Conservation (phyloP, 64 coral and sea anemone genomes). For the Stichodactyla helianthus region DNA sequence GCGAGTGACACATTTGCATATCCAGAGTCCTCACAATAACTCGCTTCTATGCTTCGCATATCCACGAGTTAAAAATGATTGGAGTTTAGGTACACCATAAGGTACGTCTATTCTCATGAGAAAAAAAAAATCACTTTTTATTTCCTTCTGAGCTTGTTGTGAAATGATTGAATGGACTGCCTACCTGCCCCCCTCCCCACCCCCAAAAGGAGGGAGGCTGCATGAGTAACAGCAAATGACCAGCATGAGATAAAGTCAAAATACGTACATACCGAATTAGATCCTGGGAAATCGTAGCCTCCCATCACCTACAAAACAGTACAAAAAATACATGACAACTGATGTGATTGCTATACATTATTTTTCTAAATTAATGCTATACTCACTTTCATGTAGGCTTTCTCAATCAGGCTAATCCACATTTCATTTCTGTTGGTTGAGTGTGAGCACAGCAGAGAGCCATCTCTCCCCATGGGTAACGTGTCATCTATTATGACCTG, state of each 20-base stretch:
- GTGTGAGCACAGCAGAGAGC: conserved; percentile 76
- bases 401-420: conserved; percentile 98
- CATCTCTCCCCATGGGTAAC: conserved; percentile 77
- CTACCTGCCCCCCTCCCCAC: neutral
- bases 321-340: neutral
- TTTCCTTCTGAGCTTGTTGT: too few species aligned
- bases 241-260: neutral
- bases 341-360: neutral
- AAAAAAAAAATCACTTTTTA: too few species aligned
- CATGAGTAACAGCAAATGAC: too few species aligned
- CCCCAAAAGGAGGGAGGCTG: too few species aligned
- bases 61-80: too few species aligned
- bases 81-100: too few species aligned
- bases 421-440: conserved; percentile 94
- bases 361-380: too few species aligned
- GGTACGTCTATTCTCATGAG: too few species aligned
- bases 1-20: too few species aligned
- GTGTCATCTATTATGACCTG: conserved; percentile 94
- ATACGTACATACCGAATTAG: conserved; percentile 64
- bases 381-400: conserved; percentile 93
- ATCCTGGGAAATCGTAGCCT: conserved; percentile 83
- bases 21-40: too few species aligned
- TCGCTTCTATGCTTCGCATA: too few species aligned
- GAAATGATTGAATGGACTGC: too few species aligned
- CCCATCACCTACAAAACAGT: conserved; percentile 66